Evolutionary conservation across 2,888 invertebrate species (phyloP).

Genomic region (Cephus spinipes): DNA sequence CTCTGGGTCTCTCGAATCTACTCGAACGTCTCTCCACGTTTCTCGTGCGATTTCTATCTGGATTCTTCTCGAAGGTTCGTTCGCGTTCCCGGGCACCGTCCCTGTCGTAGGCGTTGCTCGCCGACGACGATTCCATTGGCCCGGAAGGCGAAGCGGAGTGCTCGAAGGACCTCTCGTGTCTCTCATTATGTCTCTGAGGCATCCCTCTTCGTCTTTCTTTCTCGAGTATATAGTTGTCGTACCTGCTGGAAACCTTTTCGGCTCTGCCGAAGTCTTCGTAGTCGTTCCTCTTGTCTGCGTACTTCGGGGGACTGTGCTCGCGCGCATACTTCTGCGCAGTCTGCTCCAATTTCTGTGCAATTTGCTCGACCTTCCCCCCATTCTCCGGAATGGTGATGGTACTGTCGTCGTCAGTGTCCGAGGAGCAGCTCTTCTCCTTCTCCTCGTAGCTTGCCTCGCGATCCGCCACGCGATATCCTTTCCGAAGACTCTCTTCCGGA

Average conservation of each 20-base stretch:
- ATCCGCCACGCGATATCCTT: not conserved
- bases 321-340: slow-evolving; percentile 64
- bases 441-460: slow-evolving; percentile 54
- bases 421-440: slow-evolving; percentile 52
- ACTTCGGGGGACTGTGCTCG: slow-evolving; percentile 63
- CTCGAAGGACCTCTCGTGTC: slow-evolving; percentile 37
- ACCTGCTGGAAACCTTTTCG: slow-evolving; percentile 17
- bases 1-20: slow-evolving; percentile 55
- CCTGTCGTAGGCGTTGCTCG: slow-evolving; percentile 26
- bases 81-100: slow-evolving; percentile 16
- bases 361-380: slow-evolving; percentile 63
- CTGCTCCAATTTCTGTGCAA: slow-evolving; percentile 63
- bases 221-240: slow-evolving; percentile 27
- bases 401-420: slow-evolving; percentile 60
- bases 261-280: slow-evolving; percentile 34
- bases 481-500: slow-evolving; percentile 27
- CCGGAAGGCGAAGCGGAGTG: slow-evolving; percentile 15
- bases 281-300: slow-evolving; percentile 50
- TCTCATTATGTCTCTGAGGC: slow-evolving; percentile 41
- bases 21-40: slow-evolving; percentile 48
- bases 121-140: slow-evolving; percentile 14
- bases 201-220: slow-evolving; percentile 27
- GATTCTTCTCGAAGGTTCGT: slow-evolving; percentile 54
- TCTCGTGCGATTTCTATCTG: slow-evolving; percentile 40
- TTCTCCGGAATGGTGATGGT: slow-evolving; percentile 62